A percentile compares a stretch with the other conserved stretches of the same genome.
Conservation (phyloP, 2,797 vertebrate genomes). For the Ibycter americanus region DNA sequence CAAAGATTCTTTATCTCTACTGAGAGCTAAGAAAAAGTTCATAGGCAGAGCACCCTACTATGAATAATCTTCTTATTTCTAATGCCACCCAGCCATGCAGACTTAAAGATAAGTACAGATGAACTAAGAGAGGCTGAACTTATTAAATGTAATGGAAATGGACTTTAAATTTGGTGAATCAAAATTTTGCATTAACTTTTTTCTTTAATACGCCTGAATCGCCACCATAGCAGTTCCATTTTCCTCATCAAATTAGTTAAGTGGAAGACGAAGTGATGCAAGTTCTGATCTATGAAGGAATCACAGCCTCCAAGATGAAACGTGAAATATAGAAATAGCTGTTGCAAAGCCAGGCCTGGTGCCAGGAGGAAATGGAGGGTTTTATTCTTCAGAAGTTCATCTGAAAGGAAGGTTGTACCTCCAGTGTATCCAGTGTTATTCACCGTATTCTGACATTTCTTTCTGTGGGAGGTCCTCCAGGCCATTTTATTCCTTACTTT, state of each 20-base stretch:
- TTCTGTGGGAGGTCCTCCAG: background rate
- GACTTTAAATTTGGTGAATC: conserved; percentile 57
- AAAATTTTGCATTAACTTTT: conserved; percentile 56
- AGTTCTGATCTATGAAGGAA: background rate
- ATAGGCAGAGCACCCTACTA: conserved; percentile 40
- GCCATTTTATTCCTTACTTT: background rate
- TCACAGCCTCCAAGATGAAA: background rate
- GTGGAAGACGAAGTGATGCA: conserved; percentile 32
- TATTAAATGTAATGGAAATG: conserved; percentile 63
- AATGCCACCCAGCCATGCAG: conserved; percentile 56
- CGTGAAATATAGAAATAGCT: background rate
- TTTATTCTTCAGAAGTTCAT: background rate
- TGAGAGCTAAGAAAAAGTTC: conserved; percentile 24
- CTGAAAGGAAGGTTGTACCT: background rate
- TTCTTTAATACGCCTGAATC: conserved; percentile 23
- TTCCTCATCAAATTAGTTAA: conserved; percentile 55
- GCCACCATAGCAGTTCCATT: conserved; percentile 13
- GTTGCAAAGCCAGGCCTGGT: background rate
- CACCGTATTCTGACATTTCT: background rate
- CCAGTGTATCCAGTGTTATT: background rate
- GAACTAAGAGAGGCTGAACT: conserved; percentile 57
- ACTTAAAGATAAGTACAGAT: conserved; percentile 61
- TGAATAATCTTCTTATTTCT: conserved; percentile 68
- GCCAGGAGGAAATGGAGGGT: background rate
- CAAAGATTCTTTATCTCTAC: conserved; percentile 31